Evolutionary conservation across 2,888 invertebrate species (phyloP), one percentile per base, ranked within the genome.

Genomic region (Augiades crinisus): DNA sequence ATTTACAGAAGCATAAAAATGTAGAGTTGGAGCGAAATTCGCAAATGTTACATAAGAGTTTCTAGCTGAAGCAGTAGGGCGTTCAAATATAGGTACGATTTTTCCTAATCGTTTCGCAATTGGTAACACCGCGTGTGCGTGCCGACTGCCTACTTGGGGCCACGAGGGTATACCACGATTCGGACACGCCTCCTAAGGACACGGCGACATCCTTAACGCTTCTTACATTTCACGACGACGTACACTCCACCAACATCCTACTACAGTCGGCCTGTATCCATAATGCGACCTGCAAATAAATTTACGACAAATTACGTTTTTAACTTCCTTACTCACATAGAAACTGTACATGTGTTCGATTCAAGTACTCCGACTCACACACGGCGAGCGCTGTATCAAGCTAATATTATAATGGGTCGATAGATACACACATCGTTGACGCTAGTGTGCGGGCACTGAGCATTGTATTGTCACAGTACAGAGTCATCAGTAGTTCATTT

Each of bases 141-240:
- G 75, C 65, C 65, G 70, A 64, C 70, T 70, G 72, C 72, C 74
- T 74, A 73, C 75, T 71, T 67, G 84, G 77, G 86, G 87, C 86
- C 86, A 75, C 78, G 57, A 73, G 85, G 87, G 85, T 81, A 82
- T 76, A 60, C 52, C 54, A 51, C 65, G n/a, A n/a, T n/a, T n/a
- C n/a, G 62, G 78, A 73, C 85, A 81, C 84, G 85, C 84, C 81
- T 80, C 73, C 77, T 62, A 64, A 65, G 57, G 56, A n/a, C 59
- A 45, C 37, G 50, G 41, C 50, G 52, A 40, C 34, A 46, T 57
- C 53, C 55, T 56, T 55, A 50, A 47, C 47, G 49, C 17, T 37
- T 40, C 49, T 24, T 49, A 22, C 40, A 40, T 33, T 40, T 22
- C 21, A 22, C 40, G 33, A 10, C 36, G 22, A 54, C 49, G n/a